phyloP scores from a whole-genome alignment of 2,888 invertebrate species.

The Synanthedon vespiformis region DNA sequence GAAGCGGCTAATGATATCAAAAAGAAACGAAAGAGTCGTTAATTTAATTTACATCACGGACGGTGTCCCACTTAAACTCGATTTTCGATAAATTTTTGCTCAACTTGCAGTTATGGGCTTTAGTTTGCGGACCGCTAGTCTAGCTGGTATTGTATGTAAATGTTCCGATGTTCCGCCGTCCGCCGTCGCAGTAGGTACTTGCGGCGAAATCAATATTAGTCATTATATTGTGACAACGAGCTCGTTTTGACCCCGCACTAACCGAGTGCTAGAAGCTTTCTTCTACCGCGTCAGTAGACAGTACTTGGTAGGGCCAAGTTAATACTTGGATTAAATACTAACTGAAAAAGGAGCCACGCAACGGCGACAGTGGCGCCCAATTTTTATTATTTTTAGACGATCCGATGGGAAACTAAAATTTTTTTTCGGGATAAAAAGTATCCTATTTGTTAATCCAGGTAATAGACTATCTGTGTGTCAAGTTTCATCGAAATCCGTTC shows the following conservation, averaged over 20 bases:
- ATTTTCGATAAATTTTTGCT: conserved; percentile 11
- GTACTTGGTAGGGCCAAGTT: too few relatives aligned
- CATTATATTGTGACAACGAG: conserved; percentile 17
- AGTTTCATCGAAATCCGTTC: too few relatives aligned
- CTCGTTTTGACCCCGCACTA: conserved; percentile 8
- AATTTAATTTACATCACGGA: conserved; percentile 23
- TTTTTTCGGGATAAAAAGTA: too few relatives aligned
- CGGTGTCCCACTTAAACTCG: conserved; percentile 17
- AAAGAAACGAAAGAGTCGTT: conserved; percentile 18
- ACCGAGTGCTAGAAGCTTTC: background rate
- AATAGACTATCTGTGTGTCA: too few relatives aligned
- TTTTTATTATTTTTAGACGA: too few relatives aligned
- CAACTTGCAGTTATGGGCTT: conserved; percentile 19
- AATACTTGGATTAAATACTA: too few relatives aligned
- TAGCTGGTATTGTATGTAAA: conserved; percentile 40
- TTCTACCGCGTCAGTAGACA: too few relatives aligned
- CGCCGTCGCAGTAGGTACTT: conserved; percentile 5
- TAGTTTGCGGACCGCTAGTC: conserved; percentile 25
- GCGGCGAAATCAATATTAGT: conserved; percentile 14
- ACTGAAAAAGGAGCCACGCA: too few relatives aligned
- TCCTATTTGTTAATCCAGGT: too few relatives aligned
- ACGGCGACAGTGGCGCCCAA: too few relatives aligned
- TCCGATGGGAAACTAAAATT: too few relatives aligned
- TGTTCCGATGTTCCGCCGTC: conserved; percentile 17
- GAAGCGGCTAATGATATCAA: conserved; percentile 21